Evolutionary conservation across 1,140 invertebrate species (phyloP).

Genomic region (Platyura marginata): DNA sequence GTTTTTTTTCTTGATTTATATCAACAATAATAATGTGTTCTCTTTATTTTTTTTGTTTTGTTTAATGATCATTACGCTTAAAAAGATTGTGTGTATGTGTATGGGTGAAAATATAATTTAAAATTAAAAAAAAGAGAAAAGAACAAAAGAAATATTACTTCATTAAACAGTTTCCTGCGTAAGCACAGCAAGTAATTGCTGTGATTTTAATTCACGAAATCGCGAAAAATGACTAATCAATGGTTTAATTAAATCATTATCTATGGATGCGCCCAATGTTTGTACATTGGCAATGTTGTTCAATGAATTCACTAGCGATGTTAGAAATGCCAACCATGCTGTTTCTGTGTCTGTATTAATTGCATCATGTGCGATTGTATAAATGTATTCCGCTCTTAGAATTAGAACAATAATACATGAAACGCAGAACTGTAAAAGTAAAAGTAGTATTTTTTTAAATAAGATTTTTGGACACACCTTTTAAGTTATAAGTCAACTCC

Average conservation of each 20-base stretch:
- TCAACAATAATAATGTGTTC: too few relatives aligned
- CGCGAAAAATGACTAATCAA: slow-evolving; percentile 21
- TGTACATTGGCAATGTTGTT: slow-evolving; percentile 21
- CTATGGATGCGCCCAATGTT: slow-evolving; percentile 20
- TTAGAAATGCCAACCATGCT: slow-evolving; percentile 17
- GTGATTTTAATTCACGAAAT: slow-evolving; percentile 20
- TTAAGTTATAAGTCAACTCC: too few relatives aligned
- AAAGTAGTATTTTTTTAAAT: too few relatives aligned
- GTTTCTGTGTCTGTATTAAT: slow-evolving; percentile 11
- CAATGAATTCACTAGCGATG: slow-evolving; percentile 16
- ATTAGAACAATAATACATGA: slow-evolving; percentile 19
- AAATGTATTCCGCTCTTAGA: slow-evolving; percentile 16
- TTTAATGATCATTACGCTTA: too few relatives aligned
- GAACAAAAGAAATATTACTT: too few relatives aligned
- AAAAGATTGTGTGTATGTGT: too few relatives aligned
- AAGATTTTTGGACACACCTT: too few relatives aligned
- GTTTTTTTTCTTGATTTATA: too few relatives aligned
- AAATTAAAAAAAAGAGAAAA: too few relatives aligned
- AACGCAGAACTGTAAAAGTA: slow-evolving; percentile 17
- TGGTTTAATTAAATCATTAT: slow-evolving; percentile 21
- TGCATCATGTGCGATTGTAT: slow-evolving; percentile 10
- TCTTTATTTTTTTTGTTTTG: too few relatives aligned
- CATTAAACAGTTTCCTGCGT: slow-evolving; percentile 13
- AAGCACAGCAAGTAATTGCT: slow-evolving; percentile 19
- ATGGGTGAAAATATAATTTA: too few relatives aligned